Evolutionary conservation across 1,140 invertebrate species (phyloP).

Genomic region (Zaprionus camerounensis): DNA sequence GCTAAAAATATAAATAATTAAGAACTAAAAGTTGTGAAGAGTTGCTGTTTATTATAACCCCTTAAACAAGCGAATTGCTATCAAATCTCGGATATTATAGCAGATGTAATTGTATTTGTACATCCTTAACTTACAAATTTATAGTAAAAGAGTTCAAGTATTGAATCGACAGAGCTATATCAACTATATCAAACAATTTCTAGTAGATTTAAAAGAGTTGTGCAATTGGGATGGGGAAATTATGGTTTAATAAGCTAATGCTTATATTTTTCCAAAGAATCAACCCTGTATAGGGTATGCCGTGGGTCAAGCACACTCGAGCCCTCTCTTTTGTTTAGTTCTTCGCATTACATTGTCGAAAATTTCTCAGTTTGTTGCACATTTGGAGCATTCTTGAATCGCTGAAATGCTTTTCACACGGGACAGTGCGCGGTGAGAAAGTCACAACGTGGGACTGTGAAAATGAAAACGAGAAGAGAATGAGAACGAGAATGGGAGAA

Average conservation of each 20-base stretch:
- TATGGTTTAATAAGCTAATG: background rate
- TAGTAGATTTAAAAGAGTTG: background rate
- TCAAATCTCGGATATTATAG: background rate
- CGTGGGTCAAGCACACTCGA: background rate
- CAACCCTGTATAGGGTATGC: constrained; percentile 7
- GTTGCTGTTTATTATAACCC: background rate
- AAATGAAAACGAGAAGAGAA: constrained; percentile 40
- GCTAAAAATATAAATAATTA: background rate
- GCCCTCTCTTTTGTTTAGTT: constrained; percentile 6
- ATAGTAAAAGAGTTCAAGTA: background rate
- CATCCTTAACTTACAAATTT: background rate
- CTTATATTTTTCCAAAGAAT: too few relatives aligned
- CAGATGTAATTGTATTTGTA: background rate
- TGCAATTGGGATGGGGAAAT: background rate
- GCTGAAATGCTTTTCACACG: constrained; percentile 73
- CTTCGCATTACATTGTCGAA: constrained; percentile 70
- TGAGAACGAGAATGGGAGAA: background rate
- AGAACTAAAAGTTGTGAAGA: background rate
- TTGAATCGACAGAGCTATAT: fast-evolving
- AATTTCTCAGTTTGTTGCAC: constrained; percentile 65
- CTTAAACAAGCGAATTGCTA: background rate
- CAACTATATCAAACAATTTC: background rate
- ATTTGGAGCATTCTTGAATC: constrained; percentile 63
- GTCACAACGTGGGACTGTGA: constrained; percentile 70
- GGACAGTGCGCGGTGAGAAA: constrained; percentile 40